Percentiles rank a stretch among this genome's conserved stretches.
These are phyloP conservation scores for Papilio protenor DNA, from an alignment of 2,888 invertebrate species.

Conservation along the genomic window DNA sequence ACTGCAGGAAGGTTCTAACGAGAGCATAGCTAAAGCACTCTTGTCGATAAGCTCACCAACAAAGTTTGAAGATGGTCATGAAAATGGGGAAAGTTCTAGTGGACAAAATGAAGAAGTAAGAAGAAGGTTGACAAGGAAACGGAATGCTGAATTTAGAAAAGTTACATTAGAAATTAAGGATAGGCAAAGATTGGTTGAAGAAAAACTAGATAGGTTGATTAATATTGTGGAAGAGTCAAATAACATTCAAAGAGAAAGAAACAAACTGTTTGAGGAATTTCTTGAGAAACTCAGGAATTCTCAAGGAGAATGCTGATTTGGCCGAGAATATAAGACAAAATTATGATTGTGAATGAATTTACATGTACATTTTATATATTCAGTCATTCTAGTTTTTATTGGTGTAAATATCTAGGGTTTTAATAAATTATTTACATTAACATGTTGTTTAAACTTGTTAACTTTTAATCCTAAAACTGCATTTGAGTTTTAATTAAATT, in stretches of 20 bases:
- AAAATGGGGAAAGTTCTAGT: slow-evolving; percentile 62
- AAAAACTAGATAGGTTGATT: slow-evolving; percentile 76
- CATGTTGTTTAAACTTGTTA: not conserved
- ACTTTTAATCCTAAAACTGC: not conserved
- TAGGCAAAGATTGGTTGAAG: slow-evolving; percentile 73
- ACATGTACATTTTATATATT: not conserved
- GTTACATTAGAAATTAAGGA: slow-evolving; percentile 75
- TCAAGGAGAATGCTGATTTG: slow-evolving; percentile 38
- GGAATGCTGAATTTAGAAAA: slow-evolving; percentile 71
- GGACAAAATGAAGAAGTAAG: slow-evolving; percentile 63
- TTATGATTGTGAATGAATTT: not conserved
- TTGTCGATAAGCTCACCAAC: slow-evolving; percentile 64
- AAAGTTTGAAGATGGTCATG: slow-evolving; percentile 56
- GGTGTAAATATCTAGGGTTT: slow-evolving; percentile 16
- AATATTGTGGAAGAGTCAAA: slow-evolving; percentile 80
- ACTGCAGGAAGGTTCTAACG: slow-evolving; percentile 66
- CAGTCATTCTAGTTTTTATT: not conserved
- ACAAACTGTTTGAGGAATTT: slow-evolving; percentile 74
- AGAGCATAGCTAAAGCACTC: slow-evolving; percentile 69
- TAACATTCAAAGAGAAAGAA: slow-evolving; percentile 75
- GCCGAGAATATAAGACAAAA: not conserved
- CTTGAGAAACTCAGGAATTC: slow-evolving; percentile 66
- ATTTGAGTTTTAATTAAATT: not conserved
- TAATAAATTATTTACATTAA: slow-evolving; percentile 19
- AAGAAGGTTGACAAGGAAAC: slow-evolving; percentile 63